Conservation (phyloP, 1,140 invertebrate genomes). For the Drosophila baimaii region DNA sequence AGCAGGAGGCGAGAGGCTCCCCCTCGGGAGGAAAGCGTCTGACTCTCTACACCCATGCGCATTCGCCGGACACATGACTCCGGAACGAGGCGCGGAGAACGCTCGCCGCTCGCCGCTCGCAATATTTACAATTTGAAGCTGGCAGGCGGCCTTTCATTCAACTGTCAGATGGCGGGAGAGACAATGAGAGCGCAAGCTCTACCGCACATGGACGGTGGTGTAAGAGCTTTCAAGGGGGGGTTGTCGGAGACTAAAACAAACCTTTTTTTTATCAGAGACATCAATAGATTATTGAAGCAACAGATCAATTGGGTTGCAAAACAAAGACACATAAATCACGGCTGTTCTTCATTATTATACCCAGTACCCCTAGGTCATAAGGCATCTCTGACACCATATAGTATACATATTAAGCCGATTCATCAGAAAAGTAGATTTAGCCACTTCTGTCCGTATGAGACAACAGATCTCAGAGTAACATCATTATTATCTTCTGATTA, state of each 20-base stretch:
- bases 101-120: conserved; percentile 14
- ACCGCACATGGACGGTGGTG: background rate
- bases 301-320: no score
- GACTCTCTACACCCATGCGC: conserved; percentile 41
- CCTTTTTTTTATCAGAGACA: no score
- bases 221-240: background rate
- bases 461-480: no score
- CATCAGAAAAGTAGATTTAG: no score
- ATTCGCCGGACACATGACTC: conserved; percentile 24
- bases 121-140: conserved; percentile 76
- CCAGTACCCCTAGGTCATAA: no score
- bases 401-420: no score
- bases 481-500: background rate
- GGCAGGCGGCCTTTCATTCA: conserved; percentile 62
- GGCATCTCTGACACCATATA: no score
- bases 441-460: no score
- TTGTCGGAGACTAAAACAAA: background rate
- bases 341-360: no score
- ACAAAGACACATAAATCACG: no score
- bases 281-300: no score
- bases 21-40: conserved; percentile 1
- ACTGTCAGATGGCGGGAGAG: conserved; percentile 44
- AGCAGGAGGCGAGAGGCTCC: conserved; percentile 4
- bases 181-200: conserved; percentile 6
- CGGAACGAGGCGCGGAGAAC: conserved; percentile 2